Percentiles rank a stretch among this genome's conserved stretches.
Evolutionary conservation across 2,888 invertebrate species (phyloP).

Genomic region (Caenorhabditis becei): DNA sequence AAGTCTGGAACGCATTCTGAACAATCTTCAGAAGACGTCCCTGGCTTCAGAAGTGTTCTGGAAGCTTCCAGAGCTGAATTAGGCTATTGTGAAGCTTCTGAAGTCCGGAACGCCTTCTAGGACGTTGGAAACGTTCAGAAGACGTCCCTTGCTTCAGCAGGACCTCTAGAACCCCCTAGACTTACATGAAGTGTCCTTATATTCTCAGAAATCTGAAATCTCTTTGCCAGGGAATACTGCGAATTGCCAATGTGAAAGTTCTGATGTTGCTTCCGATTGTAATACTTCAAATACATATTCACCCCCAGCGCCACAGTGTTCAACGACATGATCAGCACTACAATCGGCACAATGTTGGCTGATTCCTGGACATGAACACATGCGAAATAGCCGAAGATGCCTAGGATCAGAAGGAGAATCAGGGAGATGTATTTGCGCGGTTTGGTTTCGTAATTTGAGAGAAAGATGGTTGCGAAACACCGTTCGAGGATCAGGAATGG

Average conservation of each 20-base stretch:
- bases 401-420: not conserved
- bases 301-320: conserved; percentile 22
- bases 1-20: no score
- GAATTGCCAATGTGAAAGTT: not conserved
- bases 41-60: no score
- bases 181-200: conserved; percentile 14
- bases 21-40: no score
- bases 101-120: no score
- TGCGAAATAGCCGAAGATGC: conserved; percentile 8
- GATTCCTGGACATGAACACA: conserved; percentile 15
- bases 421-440: conserved; percentile 12
- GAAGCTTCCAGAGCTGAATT: no score
- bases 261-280: conserved; percentile 15
- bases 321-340: not conserved
- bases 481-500: conserved; percentile 34
- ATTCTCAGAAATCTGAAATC: conserved; percentile 42
- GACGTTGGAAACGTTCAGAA: no score
- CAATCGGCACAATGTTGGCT: conserved; percentile 17
- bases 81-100: no score
- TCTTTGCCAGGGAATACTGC: conserved; percentile 23
- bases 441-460: conserved; percentile 21
- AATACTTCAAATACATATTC: conserved; percentile 10
- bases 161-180: not conserved
- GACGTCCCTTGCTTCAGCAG: no score
- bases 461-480: conserved; percentile 31